Base-by-base conservation (phyloP, 2,888 invertebrate species). In the Thera obeliscata region DNA sequence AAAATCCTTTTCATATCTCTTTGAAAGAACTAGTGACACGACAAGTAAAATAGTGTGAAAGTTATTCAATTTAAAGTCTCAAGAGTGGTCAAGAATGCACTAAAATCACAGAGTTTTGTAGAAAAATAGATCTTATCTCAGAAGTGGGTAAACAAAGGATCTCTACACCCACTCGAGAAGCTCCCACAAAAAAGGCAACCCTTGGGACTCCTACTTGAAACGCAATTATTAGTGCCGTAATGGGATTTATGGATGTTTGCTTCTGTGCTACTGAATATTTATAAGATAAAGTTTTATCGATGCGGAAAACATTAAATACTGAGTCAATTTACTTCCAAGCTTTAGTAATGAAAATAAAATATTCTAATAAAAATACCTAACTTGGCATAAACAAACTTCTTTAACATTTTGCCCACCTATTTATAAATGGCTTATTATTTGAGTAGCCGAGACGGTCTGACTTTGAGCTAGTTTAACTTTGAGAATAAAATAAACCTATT, bases 91-190 rank as follows among this genome's bases (percentile, higher is more conserved):
- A 71, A 64, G 62, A 71, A 74, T 75, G 73, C 72, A 70, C 65
- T 75, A 61, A 69, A 67, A 71, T 65, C 64, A 57, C 50, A 57
- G 50, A 54, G 43, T 62, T 67, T 66, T 61, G 62, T 66, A 70
- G 70, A 70, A 77, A 76, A 81, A 77, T 72, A 72, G 69, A 67
- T 72, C 76, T 78, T 79, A 75, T 75, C 76, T 77, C 73, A 79
- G 69, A 71, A 82, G 81, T 79, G 78, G 70, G 83, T 81, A 87
- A 88, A 89, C 88, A 88, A 88, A 84, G 81, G 80, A 80, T 81
- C 80, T 79, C 77, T 78, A 81, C 84, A 83, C 82, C 85, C 85
- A 82, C 87, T 87, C 76, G 75, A 84, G 80, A 76, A 68, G 74
- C 75, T 75, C 72, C 69, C 69, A 78, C 77, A 81, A 83, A 84